Evolutionary conservation across 2,113 vertebrate genomes (phyloP), one percentile per base, ranked within the genome.

Genomic region (Irena cyanogastra): DNA sequence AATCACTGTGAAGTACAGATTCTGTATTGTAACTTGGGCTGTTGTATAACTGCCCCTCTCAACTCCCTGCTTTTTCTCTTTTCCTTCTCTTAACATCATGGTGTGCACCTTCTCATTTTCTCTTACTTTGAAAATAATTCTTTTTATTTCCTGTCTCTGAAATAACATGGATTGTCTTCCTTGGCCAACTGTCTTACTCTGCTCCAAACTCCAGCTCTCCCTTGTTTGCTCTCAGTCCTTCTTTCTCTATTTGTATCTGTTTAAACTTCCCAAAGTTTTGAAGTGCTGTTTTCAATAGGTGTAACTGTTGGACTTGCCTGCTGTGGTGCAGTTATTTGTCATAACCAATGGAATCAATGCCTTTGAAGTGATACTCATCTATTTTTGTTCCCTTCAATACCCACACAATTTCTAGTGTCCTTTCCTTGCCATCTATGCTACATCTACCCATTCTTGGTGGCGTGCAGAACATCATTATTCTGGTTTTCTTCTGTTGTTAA

Each of bases 241-340:
- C 63, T 86, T 86, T 89, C 75, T 90, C 42, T 88, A 1, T 66
- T 90, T 83, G 49, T 90, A 53, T 93, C 75, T 86, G 39, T 94
- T 89, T 86, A 92, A 95, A 75, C 49, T 81, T 89, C 52, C 26
- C 50, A 33, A n/a, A 63, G 80, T 66, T 92, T 33, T 66, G 69
- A 92, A 87, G 60, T 72, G 35, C 56, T 87, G 33, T 92, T 95
- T 86, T 90, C 80, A 81, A n/a, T 78, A 89, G 89, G 83, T 86
- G 75, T 92, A 76, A 78, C 83, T 80, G 79, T 92, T 88, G 77
- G 68, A 69, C 24, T 83, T 93, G 35, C 80, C 90, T 87, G 10
- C 93, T 63, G 65, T 15, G 4, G 63, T 4, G 3, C 82, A 64
- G 37, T 93, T 79, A 23, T 87, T 87, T 72, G 30, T 68, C 53